phyloP scores from a whole-genome alignment of 2,888 invertebrate species.

The Melikaiella ostensackeni region DNA sequence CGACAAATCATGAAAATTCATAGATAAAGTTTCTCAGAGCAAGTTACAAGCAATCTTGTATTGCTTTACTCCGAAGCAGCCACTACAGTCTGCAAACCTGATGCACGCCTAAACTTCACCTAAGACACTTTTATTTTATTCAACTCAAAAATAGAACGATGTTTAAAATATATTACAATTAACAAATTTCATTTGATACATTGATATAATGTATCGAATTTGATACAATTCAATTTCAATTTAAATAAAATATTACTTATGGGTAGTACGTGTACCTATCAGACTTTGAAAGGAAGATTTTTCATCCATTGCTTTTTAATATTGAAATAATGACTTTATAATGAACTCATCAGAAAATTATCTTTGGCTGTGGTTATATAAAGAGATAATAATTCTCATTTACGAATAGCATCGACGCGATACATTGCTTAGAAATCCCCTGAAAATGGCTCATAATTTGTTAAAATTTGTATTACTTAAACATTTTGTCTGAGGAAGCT shows the following conservation, averaged over 20 bases:
- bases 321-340: not conserved
- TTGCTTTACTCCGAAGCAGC: no score
- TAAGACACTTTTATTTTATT: not conserved
- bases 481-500: not conserved
- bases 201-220: no score
- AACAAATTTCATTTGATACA: no score
- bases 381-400: not conserved
- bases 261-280: no score
- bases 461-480: not conserved
- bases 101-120: not conserved
- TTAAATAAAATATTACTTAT: no score
- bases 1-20: not conserved
- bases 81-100: no score
- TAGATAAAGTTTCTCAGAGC: no score
- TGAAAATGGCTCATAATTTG: not conserved
- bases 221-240: no score
- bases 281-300: no score
- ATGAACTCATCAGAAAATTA: not conserved
- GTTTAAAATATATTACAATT: no score
- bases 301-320: no score
- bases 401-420: not conserved
- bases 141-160: not conserved
- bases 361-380: not conserved
- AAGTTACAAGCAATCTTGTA: no score
- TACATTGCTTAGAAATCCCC: not conserved